A percentile compares a stretch with the other conserved stretches of the same genome.
phyloP scores from a whole-genome alignment of 2,888 invertebrate species.

The Clunio marinus region DNA sequence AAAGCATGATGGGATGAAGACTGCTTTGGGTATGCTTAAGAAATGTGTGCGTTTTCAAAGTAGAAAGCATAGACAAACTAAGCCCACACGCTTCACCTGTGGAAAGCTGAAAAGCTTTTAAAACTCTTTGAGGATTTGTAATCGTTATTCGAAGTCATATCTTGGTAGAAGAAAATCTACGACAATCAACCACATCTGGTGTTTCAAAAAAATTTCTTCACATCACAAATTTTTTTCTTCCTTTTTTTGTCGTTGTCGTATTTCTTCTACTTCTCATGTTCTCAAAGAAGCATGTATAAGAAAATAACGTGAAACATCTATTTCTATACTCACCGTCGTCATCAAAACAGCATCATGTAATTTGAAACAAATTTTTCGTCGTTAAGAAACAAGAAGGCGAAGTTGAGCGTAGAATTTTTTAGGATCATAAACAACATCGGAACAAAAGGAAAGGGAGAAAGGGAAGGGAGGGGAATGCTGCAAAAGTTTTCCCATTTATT shows the following conservation, averaged over 20 bases:
- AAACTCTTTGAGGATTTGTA: background rate
- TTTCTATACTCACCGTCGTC: constrained; percentile 26
- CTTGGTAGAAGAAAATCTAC: constrained; percentile 16
- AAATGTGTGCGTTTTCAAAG: constrained; percentile 2
- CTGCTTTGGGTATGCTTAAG: constrained; percentile 11
- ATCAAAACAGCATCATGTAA: constrained; percentile 34
- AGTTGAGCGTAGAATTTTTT: constrained; percentile 5
- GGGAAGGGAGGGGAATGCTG: background rate
- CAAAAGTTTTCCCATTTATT: constrained; percentile 35
- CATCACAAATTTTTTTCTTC: background rate
- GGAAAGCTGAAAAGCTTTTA: no score
- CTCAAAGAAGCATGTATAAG: background rate
- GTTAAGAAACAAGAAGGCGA: constrained; percentile 15
- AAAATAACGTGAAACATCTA: background rate
- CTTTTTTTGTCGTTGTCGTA: constrained; percentile 20
- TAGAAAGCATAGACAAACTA: background rate
- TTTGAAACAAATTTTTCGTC: constrained; percentile 31
- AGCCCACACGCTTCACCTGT: no score
- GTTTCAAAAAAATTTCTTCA: constrained; percentile 17
- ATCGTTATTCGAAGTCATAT: background rate
- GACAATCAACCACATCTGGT: constrained; percentile 33
- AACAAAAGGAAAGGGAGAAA: constrained; percentile 1
- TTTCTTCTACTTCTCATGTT: background rate
- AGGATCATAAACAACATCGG: constrained; percentile 25
- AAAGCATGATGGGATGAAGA: constrained; percentile 13